phyloP scores from a whole-genome alignment of 2,797 vertebrate genomes.

The Aplochiton taeniatus region DNA sequence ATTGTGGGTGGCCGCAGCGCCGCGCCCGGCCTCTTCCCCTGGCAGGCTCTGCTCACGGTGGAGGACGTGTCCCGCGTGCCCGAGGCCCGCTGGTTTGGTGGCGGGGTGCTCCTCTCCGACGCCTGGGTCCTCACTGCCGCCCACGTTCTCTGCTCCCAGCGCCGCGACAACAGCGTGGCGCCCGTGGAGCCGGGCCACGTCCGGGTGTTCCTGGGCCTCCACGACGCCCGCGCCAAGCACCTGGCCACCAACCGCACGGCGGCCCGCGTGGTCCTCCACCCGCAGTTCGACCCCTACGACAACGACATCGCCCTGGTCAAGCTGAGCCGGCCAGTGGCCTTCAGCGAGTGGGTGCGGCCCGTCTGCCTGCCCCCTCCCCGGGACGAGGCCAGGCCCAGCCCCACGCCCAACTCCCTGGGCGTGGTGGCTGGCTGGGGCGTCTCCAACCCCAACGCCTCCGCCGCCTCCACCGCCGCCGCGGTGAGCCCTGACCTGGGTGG shows the following conservation, averaged over 20 bases:
- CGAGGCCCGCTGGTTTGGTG: slow-evolving; percentile 90
- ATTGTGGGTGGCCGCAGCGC: slow-evolving; percentile 88
- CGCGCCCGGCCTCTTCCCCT: slow-evolving; percentile 87
- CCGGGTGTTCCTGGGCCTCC: slow-evolving; percentile 85
- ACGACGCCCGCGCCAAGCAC: slow-evolving; percentile 76
- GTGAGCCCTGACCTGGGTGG: slow-evolving; percentile 69
- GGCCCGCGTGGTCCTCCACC: slow-evolving; percentile 84
- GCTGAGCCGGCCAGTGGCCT: slow-evolving; percentile 76
- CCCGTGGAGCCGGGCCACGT: slow-evolving; percentile 84
- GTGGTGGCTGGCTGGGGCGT: slow-evolving; percentile 96
- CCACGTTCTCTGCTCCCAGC: slow-evolving; percentile 88
- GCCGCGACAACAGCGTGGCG: slow-evolving; percentile 84
- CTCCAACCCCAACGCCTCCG: slow-evolving; percentile 82
- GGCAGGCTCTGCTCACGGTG: slow-evolving; percentile 93
- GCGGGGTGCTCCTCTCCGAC: slow-evolving; percentile 87
- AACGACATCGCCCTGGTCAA: slow-evolving; percentile 92
- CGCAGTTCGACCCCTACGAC: slow-evolving; percentile 90
- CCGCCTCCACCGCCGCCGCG: slow-evolving; percentile 70
- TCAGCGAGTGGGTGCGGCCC: slow-evolving; percentile 77
- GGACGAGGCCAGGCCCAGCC: slow-evolving; percentile 65
- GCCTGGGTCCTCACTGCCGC: slow-evolving; percentile 93
- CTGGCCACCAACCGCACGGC: slow-evolving; percentile 78
- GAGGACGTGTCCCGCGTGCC: slow-evolving; percentile 90
- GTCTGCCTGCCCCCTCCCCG: slow-evolving; percentile 84
- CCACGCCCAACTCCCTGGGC: slow-evolving; percentile 82